Conservation (phyloP, 2,888 invertebrate genomes). For the Holacanthella duospinosa region DNA sequence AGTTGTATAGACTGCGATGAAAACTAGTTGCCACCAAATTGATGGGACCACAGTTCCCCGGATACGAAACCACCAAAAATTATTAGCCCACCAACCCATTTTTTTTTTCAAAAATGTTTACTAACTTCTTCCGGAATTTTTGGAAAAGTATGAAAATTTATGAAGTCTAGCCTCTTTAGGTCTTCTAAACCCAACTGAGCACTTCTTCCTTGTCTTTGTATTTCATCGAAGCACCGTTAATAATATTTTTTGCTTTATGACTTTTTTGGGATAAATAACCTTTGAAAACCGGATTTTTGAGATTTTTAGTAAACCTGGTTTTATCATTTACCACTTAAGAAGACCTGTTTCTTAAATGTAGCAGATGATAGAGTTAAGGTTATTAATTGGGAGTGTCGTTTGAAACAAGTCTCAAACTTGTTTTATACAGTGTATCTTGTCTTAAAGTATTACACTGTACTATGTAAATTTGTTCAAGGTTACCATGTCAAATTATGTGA, state of each 20-base stretch:
- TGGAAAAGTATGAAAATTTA: background rate
- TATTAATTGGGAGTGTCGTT: too few relatives aligned
- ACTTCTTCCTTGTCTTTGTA: background rate
- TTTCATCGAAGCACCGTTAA: background rate
- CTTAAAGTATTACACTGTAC: too few relatives aligned
- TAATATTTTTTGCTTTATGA: background rate
- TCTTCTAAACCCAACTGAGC: background rate
- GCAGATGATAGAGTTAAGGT: too few relatives aligned
- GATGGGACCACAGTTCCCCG: background rate
- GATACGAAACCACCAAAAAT: background rate
- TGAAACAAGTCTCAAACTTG: too few relatives aligned
- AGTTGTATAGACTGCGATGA: constrained; percentile 1
- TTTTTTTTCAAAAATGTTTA: too few relatives aligned
- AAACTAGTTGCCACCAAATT: constrained; percentile 7
- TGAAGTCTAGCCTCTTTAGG: background rate
- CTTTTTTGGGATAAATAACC: background rate
- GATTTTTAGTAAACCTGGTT: too few relatives aligned
- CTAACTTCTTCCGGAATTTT: background rate
- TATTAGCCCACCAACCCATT: background rate
- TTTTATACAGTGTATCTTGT: too few relatives aligned
- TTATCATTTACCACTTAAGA: too few relatives aligned
- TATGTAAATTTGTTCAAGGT: too few relatives aligned
- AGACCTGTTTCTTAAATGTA: too few relatives aligned
- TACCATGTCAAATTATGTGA: too few relatives aligned
- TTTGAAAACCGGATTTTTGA: background rate